phyloP scores from a whole-genome alignment of 2,113 vertebrate genomes.

The Poeciliopsis turrubarensis region DNA sequence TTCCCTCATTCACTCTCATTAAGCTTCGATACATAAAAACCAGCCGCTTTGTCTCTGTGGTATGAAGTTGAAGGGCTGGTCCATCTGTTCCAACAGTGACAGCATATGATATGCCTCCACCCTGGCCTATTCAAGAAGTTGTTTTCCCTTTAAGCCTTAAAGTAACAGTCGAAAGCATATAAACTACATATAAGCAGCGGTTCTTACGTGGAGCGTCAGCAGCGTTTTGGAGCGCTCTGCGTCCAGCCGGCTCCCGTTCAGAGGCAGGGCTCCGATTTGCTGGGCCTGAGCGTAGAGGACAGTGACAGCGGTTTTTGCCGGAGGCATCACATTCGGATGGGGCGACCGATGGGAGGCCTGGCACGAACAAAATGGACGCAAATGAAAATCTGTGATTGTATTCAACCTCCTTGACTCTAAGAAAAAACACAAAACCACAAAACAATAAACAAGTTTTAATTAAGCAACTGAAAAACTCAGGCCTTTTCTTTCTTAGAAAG shows the following conservation, averaged over 20 bases:
- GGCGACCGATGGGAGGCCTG: slow-evolving; percentile 88
- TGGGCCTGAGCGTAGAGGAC: slow-evolving; percentile 96
- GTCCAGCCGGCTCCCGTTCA: slow-evolving; percentile 87
- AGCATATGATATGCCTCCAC: background rate
- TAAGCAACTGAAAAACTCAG: too few relatives aligned
- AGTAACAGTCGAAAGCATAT: background rate
- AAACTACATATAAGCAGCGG: background rate
- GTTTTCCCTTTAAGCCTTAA: background rate
- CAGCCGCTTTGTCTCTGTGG: slow-evolving; percentile 2
- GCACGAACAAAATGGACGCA: background rate
- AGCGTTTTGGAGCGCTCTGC: slow-evolving; percentile 84
- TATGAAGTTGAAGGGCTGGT: slow-evolving; percentile 1
- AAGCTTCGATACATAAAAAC: background rate
- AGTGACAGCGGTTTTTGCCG: slow-evolving; percentile 78
- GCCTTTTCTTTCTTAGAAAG: too few relatives aligned
- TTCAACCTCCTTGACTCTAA: background rate
- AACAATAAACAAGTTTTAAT: too few relatives aligned
- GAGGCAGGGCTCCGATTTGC: slow-evolving; percentile 91
- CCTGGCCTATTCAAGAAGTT: background rate
- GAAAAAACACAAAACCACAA: too few relatives aligned
- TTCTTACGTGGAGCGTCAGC: slow-evolving; percentile 88
- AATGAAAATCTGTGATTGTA: background rate
- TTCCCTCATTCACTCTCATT: slow-evolving; percentile 1
- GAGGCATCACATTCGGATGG: slow-evolving; percentile 86
- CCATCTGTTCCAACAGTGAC: background rate